These are phyloP conservation scores for Clanis bilineata DNA, from an alignment of 2,888 invertebrate genomes.

Conservation along the genomic window DNA sequence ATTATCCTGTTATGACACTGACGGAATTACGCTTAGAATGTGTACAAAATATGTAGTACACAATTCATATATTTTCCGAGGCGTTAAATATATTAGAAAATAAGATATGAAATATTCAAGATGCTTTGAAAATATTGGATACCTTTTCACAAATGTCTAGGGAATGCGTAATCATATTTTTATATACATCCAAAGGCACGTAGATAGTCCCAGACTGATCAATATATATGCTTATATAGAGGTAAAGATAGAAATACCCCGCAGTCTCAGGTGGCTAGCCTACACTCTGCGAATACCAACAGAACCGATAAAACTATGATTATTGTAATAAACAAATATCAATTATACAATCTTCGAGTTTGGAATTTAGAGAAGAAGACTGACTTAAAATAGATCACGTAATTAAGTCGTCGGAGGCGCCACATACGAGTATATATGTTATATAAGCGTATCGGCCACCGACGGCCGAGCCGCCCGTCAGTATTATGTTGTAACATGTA, in stretches of 20 bases:
- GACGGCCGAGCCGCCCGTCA: too few relatives aligned
- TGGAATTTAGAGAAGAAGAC: too few relatives aligned
- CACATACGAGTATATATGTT: too few relatives aligned
- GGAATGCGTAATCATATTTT: background rate
- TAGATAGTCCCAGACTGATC: background rate
- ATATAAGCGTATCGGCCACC: too few relatives aligned
- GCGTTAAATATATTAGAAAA: background rate
- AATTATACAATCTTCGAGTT: background rate
- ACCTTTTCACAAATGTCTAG: background rate
- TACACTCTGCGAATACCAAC: background rate
- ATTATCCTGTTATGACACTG: background rate
- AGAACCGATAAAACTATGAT: background rate
- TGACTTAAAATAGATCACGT: too few relatives aligned
- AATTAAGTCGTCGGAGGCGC: too few relatives aligned
- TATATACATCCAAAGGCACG: background rate
- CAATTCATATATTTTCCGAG: too few relatives aligned
- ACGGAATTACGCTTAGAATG: too few relatives aligned
- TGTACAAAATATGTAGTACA: too few relatives aligned
- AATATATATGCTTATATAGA: background rate
- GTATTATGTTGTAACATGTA: too few relatives aligned
- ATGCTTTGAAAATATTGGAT: background rate
- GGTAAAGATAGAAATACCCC: background rate
- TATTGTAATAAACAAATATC: too few relatives aligned
- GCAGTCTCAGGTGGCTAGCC: background rate
- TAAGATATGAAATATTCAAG: background rate